Conservation (phyloP, 2,888 invertebrate genomes). For the Acleris literana region DNA sequence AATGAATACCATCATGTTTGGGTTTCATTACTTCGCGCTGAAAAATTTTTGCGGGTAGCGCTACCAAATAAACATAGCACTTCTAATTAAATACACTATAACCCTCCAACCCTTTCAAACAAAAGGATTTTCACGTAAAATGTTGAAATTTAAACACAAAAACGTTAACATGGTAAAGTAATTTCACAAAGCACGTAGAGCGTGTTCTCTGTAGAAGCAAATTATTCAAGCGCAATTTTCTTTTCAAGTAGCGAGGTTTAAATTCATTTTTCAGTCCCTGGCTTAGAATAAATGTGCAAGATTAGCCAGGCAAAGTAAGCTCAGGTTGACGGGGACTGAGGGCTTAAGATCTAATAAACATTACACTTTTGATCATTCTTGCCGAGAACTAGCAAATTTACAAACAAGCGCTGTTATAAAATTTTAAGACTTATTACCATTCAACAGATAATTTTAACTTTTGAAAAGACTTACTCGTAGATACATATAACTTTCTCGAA, state of each 20-base stretch:
- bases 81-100: slow-evolving; percentile 9
- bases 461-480: too few species aligned
- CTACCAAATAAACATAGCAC: slow-evolving; percentile 1
- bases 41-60: not conserved
- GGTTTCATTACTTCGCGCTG: not conserved
- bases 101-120: slow-evolving; percentile 1
- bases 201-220: slow-evolving; percentile 44
- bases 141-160: slow-evolving; percentile 21
- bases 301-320: slow-evolving; percentile 55
- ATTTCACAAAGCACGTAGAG: slow-evolving; percentile 29
- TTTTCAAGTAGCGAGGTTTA: slow-evolving; percentile 54
- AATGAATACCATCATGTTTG: too few species aligned
- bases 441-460: too few species aligned
- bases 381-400: too few species aligned
- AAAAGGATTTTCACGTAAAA: slow-evolving; percentile 29
- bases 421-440: too few species aligned
- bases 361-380: not conserved
- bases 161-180: slow-evolving; percentile 33
- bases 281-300: slow-evolving; percentile 59
- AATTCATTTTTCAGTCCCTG: slow-evolving; percentile 66
- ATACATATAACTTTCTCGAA: too few species aligned
- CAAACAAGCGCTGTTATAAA: too few species aligned
- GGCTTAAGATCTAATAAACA: slow-evolving; percentile 1
- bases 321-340: slow-evolving; percentile 5
- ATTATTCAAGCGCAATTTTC: slow-evolving; percentile 63